Base-by-base conservation (phyloP, 2,797 vertebrate species). In the Paratrypauchen microcephalus region DNA sequence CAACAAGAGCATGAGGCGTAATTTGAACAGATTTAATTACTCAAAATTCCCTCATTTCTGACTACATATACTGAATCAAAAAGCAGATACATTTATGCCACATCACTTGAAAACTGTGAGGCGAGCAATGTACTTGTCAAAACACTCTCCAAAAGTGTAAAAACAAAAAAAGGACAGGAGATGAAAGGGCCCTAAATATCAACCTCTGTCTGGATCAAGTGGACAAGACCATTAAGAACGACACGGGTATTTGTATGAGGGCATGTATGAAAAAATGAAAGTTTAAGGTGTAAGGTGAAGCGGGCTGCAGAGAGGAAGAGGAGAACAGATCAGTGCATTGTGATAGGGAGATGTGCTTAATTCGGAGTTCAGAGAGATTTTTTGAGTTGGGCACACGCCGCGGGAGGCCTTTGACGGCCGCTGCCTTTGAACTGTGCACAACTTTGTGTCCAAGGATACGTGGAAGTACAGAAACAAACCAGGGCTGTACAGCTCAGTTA, bases 351-450 rank as follows among this genome's bases (percentile, higher is more conserved):
- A 86, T 82, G 83, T 75, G 56, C 81, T 83, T 88, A 88, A 89
- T 88, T 89, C 80, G 0, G 67, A 86, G 86, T 89, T 89, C 86
- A 87, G 82, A 89, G 83, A 89, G 87, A 88, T 84, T 89, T 87
- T 61, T 79, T 89, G 85, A 87, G 87, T 85, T 88, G 84, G 87
- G 87, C 87, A 83, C 82, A 83, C 87, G 74, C 87, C 15, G 85
- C 84, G 71, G 88, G 89, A 86, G 80, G 83, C 58, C 85, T 89
- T 91, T 89, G 89, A 88, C 87, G 86, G 79, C 59, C 72, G 75
- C 73, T 84, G 80, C 80, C 79, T 89, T 88, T 88, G 87, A 88
- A 91, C 85, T 78, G 54, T 76, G 62, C 26, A 64, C 58, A 72
- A 16, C 69, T 52, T 36, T 65, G 26, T 41, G 75, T 76, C 72